Percentiles rank a stretch among this genome's conserved stretches.
Evolutionary conservation across 1,140 invertebrate genomes (phyloP).

Genomic region (Drosophila parvula): DNA sequence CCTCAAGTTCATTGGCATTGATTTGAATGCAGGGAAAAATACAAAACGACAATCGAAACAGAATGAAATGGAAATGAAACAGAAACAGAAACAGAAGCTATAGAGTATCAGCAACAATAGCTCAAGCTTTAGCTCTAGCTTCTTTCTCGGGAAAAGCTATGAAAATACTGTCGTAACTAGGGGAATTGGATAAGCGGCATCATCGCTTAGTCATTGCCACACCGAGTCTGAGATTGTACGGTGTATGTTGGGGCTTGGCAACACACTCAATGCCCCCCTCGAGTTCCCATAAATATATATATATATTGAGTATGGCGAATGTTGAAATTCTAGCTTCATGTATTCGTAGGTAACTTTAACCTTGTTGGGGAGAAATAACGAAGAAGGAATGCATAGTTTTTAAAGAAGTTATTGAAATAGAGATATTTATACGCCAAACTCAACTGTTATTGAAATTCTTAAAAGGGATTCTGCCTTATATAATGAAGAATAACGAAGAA

Average conservation of each 20-base stretch:
- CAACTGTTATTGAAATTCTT: too few species aligned
- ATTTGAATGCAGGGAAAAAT: conserved; percentile 60
- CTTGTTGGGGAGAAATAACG: not conserved
- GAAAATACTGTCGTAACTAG: not conserved
- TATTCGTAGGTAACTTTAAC: not conserved
- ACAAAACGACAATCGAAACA: conserved; percentile 29
- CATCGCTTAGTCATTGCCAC: not conserved
- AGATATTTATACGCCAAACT: too few species aligned
- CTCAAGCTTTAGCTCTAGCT: conserved; percentile 2
- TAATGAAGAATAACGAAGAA: too few species aligned
- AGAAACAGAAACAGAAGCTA: conserved; percentile 9
- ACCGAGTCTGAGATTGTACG: not conserved
- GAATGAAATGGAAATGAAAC: conserved; percentile 28
- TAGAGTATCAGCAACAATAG: not conserved
- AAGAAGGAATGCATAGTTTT: not conserved
- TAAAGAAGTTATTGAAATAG: not conserved
- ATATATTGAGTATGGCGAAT: not conserved
- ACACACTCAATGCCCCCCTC: not conserved
- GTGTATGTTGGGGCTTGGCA: not conserved
- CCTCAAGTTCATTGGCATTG: conserved; percentile 76
- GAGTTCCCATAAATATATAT: not conserved
- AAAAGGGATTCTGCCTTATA: too few species aligned
- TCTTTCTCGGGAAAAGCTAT: not conserved
- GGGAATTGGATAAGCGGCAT: not conserved
- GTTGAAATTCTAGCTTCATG: not conserved